A percentile compares a stretch with the other conserved stretches of the same genome.
Evolutionary conservation across 2,888 invertebrate species (phyloP).

Genomic region (Protophormia terraenovae): DNA sequence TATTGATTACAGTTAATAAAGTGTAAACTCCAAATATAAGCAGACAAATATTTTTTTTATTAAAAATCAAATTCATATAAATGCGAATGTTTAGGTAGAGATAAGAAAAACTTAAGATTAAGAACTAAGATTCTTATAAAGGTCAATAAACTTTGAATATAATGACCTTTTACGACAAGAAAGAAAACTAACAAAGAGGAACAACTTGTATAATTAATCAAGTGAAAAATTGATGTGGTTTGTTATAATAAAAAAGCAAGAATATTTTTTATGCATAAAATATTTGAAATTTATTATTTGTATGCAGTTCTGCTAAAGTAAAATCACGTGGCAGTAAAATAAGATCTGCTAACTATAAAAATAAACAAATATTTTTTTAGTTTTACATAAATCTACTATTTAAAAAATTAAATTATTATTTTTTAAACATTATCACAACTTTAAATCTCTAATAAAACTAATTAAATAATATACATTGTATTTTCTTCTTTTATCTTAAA

Average conservation of each 20-base stretch:
- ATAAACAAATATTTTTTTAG: too few species aligned
- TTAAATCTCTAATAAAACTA: background rate
- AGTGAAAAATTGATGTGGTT: background rate
- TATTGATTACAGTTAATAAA: constrained; percentile 23
- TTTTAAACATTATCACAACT: background rate
- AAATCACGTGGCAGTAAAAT: background rate
- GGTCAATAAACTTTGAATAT: background rate
- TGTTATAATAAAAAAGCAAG: too few species aligned
- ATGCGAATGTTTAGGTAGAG: background rate
- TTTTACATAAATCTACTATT: too few species aligned
- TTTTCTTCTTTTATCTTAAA: background rate
- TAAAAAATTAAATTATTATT: background rate
- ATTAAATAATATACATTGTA: background rate
- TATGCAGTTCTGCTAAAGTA: background rate
- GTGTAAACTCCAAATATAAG: background rate
- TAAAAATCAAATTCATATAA: background rate
- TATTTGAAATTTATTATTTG: background rate
- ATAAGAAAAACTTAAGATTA: background rate
- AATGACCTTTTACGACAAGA: background rate
- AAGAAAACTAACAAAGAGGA: background rate
- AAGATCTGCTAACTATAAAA: too few species aligned
- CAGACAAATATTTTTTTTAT: background rate
- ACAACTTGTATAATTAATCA: background rate
- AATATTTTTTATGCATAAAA: background rate
- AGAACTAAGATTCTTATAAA: background rate